A percentile compares a stretch with the other conserved stretches of the same genome.
phyloP scores from a whole-genome alignment of 2,113 vertebrate species.

The Meles meles region DNA sequence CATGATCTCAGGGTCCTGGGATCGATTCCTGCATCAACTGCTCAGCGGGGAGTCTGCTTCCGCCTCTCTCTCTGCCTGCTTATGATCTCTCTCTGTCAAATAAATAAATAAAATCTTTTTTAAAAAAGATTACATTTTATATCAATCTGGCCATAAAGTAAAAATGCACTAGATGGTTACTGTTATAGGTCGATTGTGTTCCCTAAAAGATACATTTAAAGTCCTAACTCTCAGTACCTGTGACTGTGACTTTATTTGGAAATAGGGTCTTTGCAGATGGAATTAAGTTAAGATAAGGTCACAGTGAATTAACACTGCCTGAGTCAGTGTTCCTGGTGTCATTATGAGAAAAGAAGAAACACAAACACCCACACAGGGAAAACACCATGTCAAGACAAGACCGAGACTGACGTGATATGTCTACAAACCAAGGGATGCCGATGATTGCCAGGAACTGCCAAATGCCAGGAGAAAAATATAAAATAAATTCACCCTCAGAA shows the following conservation, averaged over 20 bases:
- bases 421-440: neutral
- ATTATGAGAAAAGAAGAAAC: neutral
- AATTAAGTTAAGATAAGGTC: neutral
- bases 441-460: neutral
- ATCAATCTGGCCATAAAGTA: neutral
- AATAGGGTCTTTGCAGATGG: neutral
- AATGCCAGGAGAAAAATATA: neutral
- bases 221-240: neutral
- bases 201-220: neutral
- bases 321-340: neutral
- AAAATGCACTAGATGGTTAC: neutral
- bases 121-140: neutral
- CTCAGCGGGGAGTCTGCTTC: no score
- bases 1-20: no score
- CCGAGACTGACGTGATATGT: neutral
- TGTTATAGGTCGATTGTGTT: neutral
- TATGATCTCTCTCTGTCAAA: no score
- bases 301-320: neutral
- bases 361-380: neutral
- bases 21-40: fast-evolving
- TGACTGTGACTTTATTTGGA: neutral
- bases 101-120: no score
- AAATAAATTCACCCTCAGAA: neutral
- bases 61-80: no score
- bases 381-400: neutral